Evolutionary conservation across 2,797 vertebrate species (phyloP), one percentile per base, ranked within the genome.

Genomic region (Taenioides sp.): DNA sequence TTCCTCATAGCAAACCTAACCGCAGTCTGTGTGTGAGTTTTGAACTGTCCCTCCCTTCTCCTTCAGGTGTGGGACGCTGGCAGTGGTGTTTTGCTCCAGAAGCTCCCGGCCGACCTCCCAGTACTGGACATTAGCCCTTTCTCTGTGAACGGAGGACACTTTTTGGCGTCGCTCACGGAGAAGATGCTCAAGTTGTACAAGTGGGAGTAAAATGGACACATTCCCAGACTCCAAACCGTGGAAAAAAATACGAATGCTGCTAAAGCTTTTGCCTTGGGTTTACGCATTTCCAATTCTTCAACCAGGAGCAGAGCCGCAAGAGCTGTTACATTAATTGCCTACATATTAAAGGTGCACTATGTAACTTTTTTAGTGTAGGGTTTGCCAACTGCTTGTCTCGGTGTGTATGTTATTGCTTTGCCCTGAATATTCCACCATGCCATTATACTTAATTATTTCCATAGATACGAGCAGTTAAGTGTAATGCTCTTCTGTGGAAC

Each of bases 41-140:
- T 10, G 11, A 22, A 27, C 12, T 7, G 3, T 62, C 52, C 28
- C 43, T 65, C 20, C n/a, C 70, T 17, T 76, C 34, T 87, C 66
- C 61, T 63, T 63, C 88, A 99, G 98, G 92, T 99, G 2, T 99
- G 97, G 98, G 91, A 98, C 52, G 96, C 96, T 0, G 83, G 94
- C 74, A 96, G 87, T 0, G 96, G 97, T n/a, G 87, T 88, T 22
- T 83, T 98, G 70, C 88, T 97, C 23, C 98, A 99, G 92, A 96
- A 95, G 79, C 93, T 99, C 27, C 93, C 94, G 2, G 93, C 94
- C 0, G 94, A 98, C 85, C 92, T 96, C 11, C 96, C 97, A 0
- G 95, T 98, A 70, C 72, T 99, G 90, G 97, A 97, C 83, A 95
- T 99, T 86, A 96, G 95, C 67, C 95, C 96, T 0, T 93, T 98